Evolutionary conservation across 2,888 invertebrate species (phyloP), one percentile per base, ranked within the genome.

Genomic region (Nephrotoma guestfalica): DNA sequence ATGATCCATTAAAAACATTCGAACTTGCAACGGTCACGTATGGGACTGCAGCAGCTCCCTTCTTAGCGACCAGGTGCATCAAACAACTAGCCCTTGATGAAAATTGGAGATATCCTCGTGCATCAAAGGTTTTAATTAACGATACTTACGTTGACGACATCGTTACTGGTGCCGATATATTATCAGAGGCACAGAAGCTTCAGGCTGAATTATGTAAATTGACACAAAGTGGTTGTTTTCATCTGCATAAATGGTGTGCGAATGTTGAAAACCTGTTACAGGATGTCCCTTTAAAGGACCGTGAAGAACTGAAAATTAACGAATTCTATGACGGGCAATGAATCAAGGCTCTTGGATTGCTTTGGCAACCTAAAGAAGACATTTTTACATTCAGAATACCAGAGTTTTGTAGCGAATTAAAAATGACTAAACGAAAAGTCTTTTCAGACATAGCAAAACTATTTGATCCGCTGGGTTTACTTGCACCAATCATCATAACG

Each of bases 101-200:
- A 87, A 30, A 41, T 9, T 4, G 85, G n/a, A n/a, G n/a, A n/a
- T n/a, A n/a, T n/a, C n/a, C n/a, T n/a, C n/a, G n/a, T n/a, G n/a
- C n/a, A n/a, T n/a, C n/a, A n/a, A n/a, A n/a, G n/a, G n/a, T n/a
- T n/a, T n/a, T n/a, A n/a, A 7, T 41, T 42, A 71, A 51, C 18
- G 87, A 86, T 85, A 87, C 88, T 86, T 88, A 88, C 42, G 88
- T 88, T 7, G 88, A 88, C 86, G 88, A 88, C 51, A 18, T 85
- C 4, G 86, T 88, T 47, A 87, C 87, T 30, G 87, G 87, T 2
- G 86, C 86, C 18, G 51, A 88, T 83, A 84, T n/a, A 41, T 86
- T 86, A 41, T 9, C 13, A 5, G 85, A 86, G 71, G 87, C 86
- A 30, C 30, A 30, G 1, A 30, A 30, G 30, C 30, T 30, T 30